Base-by-base conservation (phyloP, 2,888 invertebrate genomes). In the Acrobasis consociella region DNA sequence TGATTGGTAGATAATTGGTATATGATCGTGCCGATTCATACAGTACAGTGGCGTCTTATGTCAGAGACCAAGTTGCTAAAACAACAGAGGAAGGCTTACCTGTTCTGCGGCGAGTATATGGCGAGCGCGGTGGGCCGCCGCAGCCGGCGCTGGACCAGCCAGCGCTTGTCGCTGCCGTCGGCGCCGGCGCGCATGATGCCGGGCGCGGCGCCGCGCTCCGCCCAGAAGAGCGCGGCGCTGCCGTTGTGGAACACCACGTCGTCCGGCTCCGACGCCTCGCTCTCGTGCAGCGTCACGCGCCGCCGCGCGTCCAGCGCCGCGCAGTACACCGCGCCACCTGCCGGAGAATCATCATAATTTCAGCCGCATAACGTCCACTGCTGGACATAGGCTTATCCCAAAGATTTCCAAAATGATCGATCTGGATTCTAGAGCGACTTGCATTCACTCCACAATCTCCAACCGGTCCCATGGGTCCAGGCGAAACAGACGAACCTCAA, bases 101-200 rank as follows among this genome's bases (percentile, higher is more conserved):
- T 56, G 42, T 46, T n/a, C 0, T 95, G 95, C 0, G 96, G 94
- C 80, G 94, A 94, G 84, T 96, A 96, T 62, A 97, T 93, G 7
- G 97, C 95, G 55, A 97, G 91, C 70, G 97, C 96, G 5, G 94
- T 94, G 0, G 96, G 96, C 93, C 96, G 96, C 13, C 95, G 93
- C 66, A 95, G 89, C 71, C 95, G 93, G 5, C 93, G 90, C 62
- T 91, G 87, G 60, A 96, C 93, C 49, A 97, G 83, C 64, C 91
- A 87, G 71, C 91, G 92, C 68, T 72, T 73, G 64, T 60, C 88
- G 51, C 50, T 1, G 42, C 97, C 97, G 81, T 96, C 96, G 88
- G 96, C 93, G 17, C 93, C 91, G 22, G 95, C 94, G 22, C 93
- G 84, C 85, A 95, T 93, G 72, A 97, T 95, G 65, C 95, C 89